Evolutionary conservation across 2,888 invertebrate species (phyloP).

Genomic region (Leucophenga montana): DNA sequence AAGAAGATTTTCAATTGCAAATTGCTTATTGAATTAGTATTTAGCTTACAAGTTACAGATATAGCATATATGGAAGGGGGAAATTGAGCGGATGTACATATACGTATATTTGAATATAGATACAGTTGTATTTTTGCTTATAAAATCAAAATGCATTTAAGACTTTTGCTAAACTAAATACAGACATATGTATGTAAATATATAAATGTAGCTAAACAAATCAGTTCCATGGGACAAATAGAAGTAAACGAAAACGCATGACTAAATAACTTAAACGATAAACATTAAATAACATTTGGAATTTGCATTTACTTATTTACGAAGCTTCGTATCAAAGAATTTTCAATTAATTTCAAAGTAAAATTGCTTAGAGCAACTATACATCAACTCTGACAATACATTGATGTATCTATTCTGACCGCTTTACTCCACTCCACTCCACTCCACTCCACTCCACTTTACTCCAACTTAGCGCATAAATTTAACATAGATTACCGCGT

Average conservation of each 20-base stretch:
- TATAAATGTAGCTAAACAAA: slow-evolving; percentile 16
- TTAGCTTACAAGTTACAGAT: no score
- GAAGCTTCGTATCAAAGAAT: slow-evolving; percentile 26
- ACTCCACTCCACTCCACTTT: slow-evolving; percentile 28
- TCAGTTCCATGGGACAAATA: slow-evolving; percentile 8
- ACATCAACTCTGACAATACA: neutral
- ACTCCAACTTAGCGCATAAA: slow-evolving; percentile 50
- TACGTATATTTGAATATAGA: no score
- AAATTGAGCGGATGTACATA: no score
- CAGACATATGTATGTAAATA: no score
- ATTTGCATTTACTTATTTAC: slow-evolving; percentile 27
- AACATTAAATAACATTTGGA: slow-evolving; percentile 64
- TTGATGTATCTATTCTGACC: slow-evolving; percentile 6
- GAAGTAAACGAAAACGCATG: neutral
- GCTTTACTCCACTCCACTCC: slow-evolving; percentile 29
- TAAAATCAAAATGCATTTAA: slow-evolving; percentile 7
- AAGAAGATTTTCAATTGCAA: no score
- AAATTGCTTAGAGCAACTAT: slow-evolving; percentile 37
- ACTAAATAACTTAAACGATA: slow-evolving; percentile 48
- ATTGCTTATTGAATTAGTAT: no score
- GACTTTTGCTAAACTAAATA: slow-evolving; percentile 1
- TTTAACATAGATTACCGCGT: slow-evolving; percentile 52
- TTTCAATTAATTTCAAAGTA: slow-evolving; percentile 25
- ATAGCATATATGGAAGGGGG: no score
- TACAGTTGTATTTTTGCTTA: neutral